Conservation (phyloP, 2,797 vertebrate species). For the Spinibarbus caldwelli region DNA sequence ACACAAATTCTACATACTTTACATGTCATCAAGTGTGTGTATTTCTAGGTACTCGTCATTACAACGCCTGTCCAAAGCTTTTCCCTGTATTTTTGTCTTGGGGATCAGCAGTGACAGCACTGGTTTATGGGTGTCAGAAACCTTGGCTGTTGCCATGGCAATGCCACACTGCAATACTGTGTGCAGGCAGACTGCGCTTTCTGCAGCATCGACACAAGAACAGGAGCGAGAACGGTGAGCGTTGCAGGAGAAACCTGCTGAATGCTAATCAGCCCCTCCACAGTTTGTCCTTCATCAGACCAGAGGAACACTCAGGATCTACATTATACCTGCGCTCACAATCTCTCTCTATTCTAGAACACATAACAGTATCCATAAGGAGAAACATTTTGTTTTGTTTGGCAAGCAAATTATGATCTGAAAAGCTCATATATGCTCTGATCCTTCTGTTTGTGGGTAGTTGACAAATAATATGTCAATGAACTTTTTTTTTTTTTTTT, state of each 20-base stretch:
- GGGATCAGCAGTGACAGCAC: conserved; percentile 73
- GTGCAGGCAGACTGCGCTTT: conserved; percentile 67
- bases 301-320: conserved; percentile 48
- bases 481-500: neutral
- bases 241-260: conserved; percentile 68
- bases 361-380: neutral
- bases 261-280: conserved; percentile 79
- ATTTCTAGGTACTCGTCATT: conserved; percentile 1
- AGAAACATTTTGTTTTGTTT: neutral
- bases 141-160: conserved; percentile 80
- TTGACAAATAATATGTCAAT: neutral
- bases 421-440: neutral
- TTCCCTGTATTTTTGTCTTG: conserved; percentile 69
- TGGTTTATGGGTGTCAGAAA: conserved; percentile 80
- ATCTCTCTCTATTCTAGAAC: neutral
- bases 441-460: neutral
- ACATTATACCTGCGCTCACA: conserved; percentile 48
- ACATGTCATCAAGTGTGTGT: neutral
- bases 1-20: neutral
- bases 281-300: conserved; percentile 79
- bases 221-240: conserved; percentile 61
- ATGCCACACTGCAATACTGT: conserved; percentile 83
- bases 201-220: conserved; percentile 71
- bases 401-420: neutral
- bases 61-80: conserved; percentile 32